phyloP scores from a whole-genome alignment of 2,888 invertebrate genomes.

The Agrochola lota region DNA sequence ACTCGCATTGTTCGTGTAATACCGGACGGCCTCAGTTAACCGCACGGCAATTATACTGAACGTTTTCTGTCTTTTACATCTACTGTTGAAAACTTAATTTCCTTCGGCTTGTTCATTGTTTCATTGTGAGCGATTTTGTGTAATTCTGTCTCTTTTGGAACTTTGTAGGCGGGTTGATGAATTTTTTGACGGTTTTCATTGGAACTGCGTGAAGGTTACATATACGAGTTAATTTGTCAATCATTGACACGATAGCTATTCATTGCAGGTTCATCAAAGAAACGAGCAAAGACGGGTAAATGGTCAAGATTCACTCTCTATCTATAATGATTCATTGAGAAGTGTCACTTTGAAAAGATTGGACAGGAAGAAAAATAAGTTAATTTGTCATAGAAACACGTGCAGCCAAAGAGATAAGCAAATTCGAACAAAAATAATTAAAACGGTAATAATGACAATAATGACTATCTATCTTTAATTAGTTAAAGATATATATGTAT shows the following conservation, averaged over 20 bases:
- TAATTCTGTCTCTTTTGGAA: conserved; percentile 50
- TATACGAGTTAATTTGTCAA: neutral
- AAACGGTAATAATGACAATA: neutral
- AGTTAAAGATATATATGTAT: no score
- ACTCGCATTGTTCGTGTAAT: conserved; percentile 70
- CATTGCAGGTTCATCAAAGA: neutral
- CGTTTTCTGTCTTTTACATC: conserved; percentile 72
- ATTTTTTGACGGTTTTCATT: neutral
- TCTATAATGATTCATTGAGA: neutral
- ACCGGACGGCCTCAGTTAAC: conserved; percentile 69
- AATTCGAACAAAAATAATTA: neutral
- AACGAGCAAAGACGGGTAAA: neutral
- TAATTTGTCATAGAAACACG: neutral
- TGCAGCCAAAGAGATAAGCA: neutral
- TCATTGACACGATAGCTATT: neutral
- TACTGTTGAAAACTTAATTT: conserved; percentile 74
- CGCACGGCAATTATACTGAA: conserved; percentile 73
- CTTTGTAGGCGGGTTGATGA: conserved; percentile 11
- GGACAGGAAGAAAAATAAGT: neutral
- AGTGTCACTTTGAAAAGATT: neutral
- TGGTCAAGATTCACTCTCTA: neutral
- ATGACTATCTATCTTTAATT: no score
- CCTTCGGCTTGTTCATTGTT: conserved; percentile 72
- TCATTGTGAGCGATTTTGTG: conserved; percentile 64
- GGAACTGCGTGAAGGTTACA: neutral